Percentiles rank a stretch among this genome's conserved stretches.
Evolutionary conservation across 1,140 invertebrate species (phyloP).

Genomic region (Brachystomella parvula): DNA sequence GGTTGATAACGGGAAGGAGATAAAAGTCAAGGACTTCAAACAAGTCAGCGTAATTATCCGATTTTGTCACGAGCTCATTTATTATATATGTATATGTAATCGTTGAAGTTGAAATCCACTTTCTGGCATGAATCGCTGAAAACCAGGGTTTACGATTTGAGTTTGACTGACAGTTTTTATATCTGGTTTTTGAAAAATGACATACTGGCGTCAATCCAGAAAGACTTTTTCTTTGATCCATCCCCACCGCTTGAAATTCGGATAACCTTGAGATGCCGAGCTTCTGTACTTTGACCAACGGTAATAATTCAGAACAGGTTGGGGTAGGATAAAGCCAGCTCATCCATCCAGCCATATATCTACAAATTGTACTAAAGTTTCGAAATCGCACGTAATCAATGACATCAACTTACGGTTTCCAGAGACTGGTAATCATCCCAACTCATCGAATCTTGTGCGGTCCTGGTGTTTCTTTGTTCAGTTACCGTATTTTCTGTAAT

Average conservation of each 20-base stretch:
- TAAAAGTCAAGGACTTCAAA: slow-evolving; percentile 47
- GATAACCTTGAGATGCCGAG: slow-evolving; percentile 43
- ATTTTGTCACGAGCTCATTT: slow-evolving; percentile 41
- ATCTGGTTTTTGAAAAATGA: background rate
- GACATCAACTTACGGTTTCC: slow-evolving; percentile 15
- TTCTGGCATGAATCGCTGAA: slow-evolving; percentile 46
- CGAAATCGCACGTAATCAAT: background rate
- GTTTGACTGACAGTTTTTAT: too few relatives aligned
- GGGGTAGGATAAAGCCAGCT: slow-evolving; percentile 42
- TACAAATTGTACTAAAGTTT: background rate
- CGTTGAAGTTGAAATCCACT: slow-evolving; percentile 72
- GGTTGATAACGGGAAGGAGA: slow-evolving; percentile 53
- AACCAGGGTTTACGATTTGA: slow-evolving; percentile 4
- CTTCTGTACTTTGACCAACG: slow-evolving; percentile 45
- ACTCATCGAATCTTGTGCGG: slow-evolving; percentile 5
- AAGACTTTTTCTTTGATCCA: slow-evolving; percentile 36
- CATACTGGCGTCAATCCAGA: slow-evolving; percentile 43
- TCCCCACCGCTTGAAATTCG: slow-evolving; percentile 41
- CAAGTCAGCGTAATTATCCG: slow-evolving; percentile 34
- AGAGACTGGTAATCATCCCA: slow-evolving; percentile 13
- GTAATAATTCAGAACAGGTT: slow-evolving; percentile 40
- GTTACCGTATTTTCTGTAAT: too few relatives aligned
- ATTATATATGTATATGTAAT: slow-evolving; percentile 54
- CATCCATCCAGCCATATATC: slow-evolving; percentile 45
- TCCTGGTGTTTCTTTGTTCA: background rate